These are phyloP conservation scores for Hypsopygia costalis DNA, from an alignment of 2,888 invertebrate species.

Conservation along the genomic window DNA sequence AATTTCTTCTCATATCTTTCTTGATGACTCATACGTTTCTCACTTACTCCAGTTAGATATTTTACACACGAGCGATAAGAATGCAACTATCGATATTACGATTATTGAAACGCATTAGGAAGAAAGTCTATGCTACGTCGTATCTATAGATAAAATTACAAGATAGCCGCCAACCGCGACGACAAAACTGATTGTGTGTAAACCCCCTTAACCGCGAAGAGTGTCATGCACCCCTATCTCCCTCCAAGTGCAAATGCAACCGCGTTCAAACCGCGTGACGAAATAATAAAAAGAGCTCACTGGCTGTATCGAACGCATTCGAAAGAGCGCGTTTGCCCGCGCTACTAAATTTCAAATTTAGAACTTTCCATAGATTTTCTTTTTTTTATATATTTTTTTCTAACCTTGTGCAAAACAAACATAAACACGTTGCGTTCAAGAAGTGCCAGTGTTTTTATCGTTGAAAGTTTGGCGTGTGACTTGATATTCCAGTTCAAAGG, in stretches of 20 bases:
- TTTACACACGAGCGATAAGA: neutral
- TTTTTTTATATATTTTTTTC: conserved; percentile 24
- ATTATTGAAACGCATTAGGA: neutral
- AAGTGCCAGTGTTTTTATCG: conserved; percentile 70
- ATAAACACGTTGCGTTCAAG: conserved; percentile 70
- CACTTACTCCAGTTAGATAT: neutral
- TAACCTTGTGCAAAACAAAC: conserved; percentile 31
- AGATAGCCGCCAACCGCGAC: neutral
- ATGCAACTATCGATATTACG: neutral
- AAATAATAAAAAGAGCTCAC: conserved; percentile 69
- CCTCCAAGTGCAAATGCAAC: conserved; percentile 39
- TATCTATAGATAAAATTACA: no score
- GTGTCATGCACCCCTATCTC: conserved; percentile 34
- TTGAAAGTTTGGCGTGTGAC: conserved; percentile 75
- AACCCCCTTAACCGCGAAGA: conserved; percentile 15
- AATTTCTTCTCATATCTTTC: neutral
- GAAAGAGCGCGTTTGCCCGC: conserved; percentile 48
- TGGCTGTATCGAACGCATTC: conserved; percentile 47
- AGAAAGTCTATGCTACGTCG: no score
- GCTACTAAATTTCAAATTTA: conserved; percentile 35
- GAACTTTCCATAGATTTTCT: conserved; percentile 19
- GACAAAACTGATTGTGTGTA: neutral
- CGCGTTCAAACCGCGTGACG: conserved; percentile 64
- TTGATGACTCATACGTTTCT: conserved; percentile 7
- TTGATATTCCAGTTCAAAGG: conserved; percentile 72